Conservation (phyloP, 2,113 vertebrate species). For the Anolis sagrei region DNA sequence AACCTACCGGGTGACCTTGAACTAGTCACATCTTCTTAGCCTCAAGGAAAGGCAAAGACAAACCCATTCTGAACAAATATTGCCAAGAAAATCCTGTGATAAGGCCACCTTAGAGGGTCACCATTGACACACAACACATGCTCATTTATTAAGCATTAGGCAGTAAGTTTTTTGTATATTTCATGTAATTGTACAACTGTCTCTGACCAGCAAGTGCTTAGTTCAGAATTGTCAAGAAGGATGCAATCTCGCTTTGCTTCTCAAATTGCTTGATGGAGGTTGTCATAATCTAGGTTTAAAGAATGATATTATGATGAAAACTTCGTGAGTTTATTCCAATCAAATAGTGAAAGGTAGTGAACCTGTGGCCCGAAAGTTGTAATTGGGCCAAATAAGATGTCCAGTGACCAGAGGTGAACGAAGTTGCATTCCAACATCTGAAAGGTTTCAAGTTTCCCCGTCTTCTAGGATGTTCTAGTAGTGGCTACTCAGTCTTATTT, state of each 20-base stretch:
- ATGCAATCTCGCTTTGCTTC: not conserved
- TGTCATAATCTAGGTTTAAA: not conserved
- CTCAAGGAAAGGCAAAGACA: too few relatives aligned
- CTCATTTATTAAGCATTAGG: too few relatives aligned
- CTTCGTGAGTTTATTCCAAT: not conserved
- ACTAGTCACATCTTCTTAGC: too few relatives aligned
- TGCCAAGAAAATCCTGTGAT: too few relatives aligned
- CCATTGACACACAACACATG: too few relatives aligned
- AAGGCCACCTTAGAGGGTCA: too few relatives aligned
- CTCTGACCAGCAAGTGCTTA: too few relatives aligned
- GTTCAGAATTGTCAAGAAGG: not conserved
- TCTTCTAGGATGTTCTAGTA: not conserved
- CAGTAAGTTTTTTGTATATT: too few relatives aligned
- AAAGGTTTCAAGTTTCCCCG: not conserved
- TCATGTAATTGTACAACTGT: too few relatives aligned
- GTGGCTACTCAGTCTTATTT: not conserved
- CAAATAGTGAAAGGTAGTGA: not conserved
- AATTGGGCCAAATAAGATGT: not conserved
- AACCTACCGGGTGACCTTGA: too few relatives aligned
- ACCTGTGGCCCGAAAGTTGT: not conserved
- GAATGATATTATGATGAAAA: not conserved
- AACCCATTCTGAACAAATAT: too few relatives aligned
- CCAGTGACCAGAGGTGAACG: not conserved
- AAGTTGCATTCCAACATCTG: not conserved
- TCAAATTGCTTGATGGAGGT: not conserved